phyloP scores from a whole-genome alignment of 2,113 vertebrate genomes.

The Trichechus manatus region DNA sequence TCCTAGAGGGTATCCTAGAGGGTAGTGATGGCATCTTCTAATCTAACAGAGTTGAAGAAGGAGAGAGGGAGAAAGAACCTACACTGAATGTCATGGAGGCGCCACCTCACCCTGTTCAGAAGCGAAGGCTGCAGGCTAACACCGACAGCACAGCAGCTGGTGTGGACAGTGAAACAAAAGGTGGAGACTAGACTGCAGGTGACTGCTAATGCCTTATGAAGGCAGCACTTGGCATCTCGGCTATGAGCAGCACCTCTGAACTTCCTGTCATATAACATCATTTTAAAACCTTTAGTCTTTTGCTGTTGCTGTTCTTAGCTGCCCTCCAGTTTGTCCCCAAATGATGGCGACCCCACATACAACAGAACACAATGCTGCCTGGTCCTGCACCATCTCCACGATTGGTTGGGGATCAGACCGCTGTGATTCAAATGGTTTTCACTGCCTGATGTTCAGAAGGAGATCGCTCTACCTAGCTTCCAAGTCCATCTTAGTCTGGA shows the following conservation, averaged over 20 bases:
- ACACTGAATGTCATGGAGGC: background rate
- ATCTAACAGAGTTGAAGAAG: background rate
- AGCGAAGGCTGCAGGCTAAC: fast-evolving
- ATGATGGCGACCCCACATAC: too few relatives aligned
- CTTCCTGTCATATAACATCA: background rate
- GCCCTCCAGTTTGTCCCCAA: too few relatives aligned
- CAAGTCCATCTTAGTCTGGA: background rate
- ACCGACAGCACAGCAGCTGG: background rate
- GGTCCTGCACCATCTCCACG: background rate
- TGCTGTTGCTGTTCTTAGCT: too few relatives aligned
- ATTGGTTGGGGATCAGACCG: too few relatives aligned
- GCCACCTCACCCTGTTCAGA: background rate
- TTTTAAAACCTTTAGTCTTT: background rate
- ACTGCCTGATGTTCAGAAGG: background rate
- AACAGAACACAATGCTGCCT: too few relatives aligned
- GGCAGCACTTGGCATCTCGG: background rate
- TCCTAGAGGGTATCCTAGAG: background rate
- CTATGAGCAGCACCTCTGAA: background rate
- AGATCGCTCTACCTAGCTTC: background rate
- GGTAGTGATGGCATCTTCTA: background rate
- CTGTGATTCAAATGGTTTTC: background rate
- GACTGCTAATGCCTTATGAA: fast-evolving
- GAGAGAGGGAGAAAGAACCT: background rate
- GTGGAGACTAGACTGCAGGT: background rate
- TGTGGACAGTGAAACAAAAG: background rate